Percentiles rank a stretch among this genome's conserved stretches.
Evolutionary conservation across 2,113 vertebrate species (phyloP).

Genomic region (Mirounga angustirostris): DNA sequence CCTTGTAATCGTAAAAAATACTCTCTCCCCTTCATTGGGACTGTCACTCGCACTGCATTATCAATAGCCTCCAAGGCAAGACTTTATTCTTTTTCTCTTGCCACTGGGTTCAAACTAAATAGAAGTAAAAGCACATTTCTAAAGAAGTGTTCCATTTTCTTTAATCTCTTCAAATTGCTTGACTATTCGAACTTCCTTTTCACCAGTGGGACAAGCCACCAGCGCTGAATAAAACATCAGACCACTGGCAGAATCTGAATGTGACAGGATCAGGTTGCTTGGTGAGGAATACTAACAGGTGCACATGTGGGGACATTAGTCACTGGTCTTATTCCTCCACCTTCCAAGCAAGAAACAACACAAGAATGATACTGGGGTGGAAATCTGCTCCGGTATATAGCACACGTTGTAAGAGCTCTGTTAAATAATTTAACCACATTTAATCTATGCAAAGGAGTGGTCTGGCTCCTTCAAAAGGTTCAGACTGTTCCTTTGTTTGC

Average conservation of each 20-base stretch:
- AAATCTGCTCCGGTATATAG: background rate
- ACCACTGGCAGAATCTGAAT: background rate
- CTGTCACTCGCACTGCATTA: background rate
- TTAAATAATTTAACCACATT: background rate
- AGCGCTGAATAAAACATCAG: constrained; percentile 37
- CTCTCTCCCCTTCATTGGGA: background rate
- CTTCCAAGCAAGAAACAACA: background rate
- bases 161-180: constrained; percentile 69
- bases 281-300: background rate
- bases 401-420: background rate
- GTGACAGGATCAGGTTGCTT: background rate
- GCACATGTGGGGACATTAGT: background rate
- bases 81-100: constrained; percentile 59
- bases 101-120: constrained; percentile 5
- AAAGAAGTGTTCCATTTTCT: constrained; percentile 55
- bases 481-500: background rate
- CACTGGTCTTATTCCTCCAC: background rate
- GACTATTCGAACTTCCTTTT: constrained; percentile 58
- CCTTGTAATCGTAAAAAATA: constrained; percentile 60
- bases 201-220: background rate
- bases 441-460: background rate
- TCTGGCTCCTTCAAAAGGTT: background rate
- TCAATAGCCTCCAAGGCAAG: constrained; percentile 44
- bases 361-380: background rate
- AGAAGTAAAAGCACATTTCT: constrained; percentile 50